phyloP scores from a whole-genome alignment of 2,797 vertebrate genomes.

The Streptopelia turtur region DNA sequence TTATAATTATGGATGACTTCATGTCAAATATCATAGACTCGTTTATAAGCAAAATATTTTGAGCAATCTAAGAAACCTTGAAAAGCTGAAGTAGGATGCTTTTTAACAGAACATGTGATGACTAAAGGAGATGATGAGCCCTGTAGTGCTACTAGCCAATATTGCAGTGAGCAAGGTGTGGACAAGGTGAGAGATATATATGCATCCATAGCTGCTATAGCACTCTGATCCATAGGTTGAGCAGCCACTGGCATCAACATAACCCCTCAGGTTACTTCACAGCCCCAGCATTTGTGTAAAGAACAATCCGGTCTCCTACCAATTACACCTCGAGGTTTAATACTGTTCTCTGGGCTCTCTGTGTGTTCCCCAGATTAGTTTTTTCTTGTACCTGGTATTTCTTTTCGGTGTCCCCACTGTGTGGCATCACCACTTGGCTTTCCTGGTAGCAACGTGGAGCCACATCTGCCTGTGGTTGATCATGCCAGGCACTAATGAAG shows the following conservation, averaged over 20 bases:
- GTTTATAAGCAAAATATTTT: background rate
- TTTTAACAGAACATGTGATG: background rate
- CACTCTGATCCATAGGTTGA: background rate
- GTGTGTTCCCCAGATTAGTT: background rate
- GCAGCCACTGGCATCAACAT: background rate
- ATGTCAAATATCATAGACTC: background rate
- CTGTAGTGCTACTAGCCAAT: background rate
- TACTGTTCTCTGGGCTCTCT: background rate
- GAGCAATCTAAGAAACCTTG: background rate
- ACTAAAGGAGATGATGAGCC: background rate
- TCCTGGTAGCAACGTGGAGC: background rate
- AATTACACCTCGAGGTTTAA: background rate
- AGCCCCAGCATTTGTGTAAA: background rate
- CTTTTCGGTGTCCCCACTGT: background rate
- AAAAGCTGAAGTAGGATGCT: background rate
- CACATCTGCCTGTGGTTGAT: background rate
- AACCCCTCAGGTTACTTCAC: background rate
- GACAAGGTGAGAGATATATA: background rate
- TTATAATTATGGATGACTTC: background rate
- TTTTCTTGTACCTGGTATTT: background rate
- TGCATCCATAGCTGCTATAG: background rate
- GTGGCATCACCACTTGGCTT: background rate
- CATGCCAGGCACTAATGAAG: background rate
- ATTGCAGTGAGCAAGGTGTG: background rate
- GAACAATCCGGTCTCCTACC: fast-evolving